phyloP scores from a whole-genome alignment of 2,888 invertebrate genomes.

The Meiosimyza platycephala region DNA sequence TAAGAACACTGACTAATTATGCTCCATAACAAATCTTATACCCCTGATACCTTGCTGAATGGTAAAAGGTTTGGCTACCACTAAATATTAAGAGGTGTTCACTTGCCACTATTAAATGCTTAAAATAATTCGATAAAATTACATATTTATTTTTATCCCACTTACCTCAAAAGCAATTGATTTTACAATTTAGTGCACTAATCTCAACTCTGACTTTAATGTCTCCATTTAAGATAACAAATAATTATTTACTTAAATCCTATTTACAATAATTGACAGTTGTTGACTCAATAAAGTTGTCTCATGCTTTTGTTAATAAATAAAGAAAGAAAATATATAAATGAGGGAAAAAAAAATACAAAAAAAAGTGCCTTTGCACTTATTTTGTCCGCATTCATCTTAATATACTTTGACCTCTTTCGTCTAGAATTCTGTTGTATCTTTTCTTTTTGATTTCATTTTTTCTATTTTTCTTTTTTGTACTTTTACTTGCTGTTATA shows the following conservation, averaged over 20 bases:
- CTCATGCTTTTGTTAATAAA: not conserved
- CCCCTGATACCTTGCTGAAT: too few relatives aligned
- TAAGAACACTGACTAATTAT: too few relatives aligned
- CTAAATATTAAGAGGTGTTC: too few relatives aligned
- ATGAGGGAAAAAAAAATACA: conserved; percentile 9
- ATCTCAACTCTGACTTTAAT: too few relatives aligned
- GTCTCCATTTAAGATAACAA: conserved; percentile 25
- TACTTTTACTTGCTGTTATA: conserved; percentile 10
- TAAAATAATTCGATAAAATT: not conserved
- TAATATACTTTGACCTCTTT: conserved; percentile 20
- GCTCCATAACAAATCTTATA: too few relatives aligned
- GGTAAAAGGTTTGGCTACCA: too few relatives aligned
- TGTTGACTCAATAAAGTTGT: too few relatives aligned
- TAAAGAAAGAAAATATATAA: conserved; percentile 3
- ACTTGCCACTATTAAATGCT: too few relatives aligned
- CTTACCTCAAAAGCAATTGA: not conserved
- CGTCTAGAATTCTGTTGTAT: not conserved
- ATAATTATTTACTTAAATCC: conserved; percentile 42
- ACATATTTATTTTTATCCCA: not conserved
- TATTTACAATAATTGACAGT: conserved; percentile 7
- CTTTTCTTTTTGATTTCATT: not conserved
- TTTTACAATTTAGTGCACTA: too few relatives aligned
- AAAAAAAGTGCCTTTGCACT: not conserved
- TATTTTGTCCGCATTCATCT: conserved; percentile 16
- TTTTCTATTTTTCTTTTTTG: not conserved